Conservation (phyloP, 2,113 vertebrate species). For the Microcebus murinus region DNA sequence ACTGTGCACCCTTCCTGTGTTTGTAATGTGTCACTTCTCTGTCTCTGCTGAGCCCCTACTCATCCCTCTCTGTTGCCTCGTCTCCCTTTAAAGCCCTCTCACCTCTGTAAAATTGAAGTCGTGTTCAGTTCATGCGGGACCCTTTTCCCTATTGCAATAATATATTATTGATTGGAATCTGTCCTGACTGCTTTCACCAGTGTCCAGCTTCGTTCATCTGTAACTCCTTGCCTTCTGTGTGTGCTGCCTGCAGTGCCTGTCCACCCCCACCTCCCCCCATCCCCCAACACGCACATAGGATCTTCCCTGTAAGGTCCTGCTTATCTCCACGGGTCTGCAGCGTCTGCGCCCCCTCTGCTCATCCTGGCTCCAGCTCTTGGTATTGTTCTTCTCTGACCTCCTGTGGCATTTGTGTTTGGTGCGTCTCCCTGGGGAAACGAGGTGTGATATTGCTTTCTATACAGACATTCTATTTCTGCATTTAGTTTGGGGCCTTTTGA, state of each 20-base stretch:
- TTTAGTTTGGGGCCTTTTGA: not conserved
- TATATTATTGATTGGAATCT: not conserved
- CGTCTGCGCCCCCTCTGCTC: not conserved
- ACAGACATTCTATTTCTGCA: not conserved
- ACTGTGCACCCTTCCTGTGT: not conserved
- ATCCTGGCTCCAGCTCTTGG: not conserved
- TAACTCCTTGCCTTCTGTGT: not conserved
- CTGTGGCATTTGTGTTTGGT: not conserved
- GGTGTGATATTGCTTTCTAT: conserved; percentile 11
- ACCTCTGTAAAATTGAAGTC: not conserved
- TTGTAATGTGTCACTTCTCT: not conserved
- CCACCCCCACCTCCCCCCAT: accelerated
- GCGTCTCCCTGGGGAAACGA: not conserved
- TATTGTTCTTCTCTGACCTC: not conserved
- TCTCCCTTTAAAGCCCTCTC: not conserved
- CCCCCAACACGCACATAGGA: accelerated
- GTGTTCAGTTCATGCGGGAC: not conserved
- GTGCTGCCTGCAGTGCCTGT: not conserved
- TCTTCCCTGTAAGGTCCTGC: not conserved
- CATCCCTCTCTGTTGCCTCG: not conserved
- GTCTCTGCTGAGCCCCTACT: not conserved
- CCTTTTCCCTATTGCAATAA: not conserved
- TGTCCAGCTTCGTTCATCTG: not conserved
- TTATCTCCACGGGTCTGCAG: not conserved
- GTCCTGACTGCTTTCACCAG: not conserved